A percentile compares a stretch with the other conserved stretches of the same genome.
These are phyloP conservation scores for Schrankia costaestrigalis DNA, from an alignment of 2,888 invertebrate genomes.

Conservation along the genomic window DNA sequence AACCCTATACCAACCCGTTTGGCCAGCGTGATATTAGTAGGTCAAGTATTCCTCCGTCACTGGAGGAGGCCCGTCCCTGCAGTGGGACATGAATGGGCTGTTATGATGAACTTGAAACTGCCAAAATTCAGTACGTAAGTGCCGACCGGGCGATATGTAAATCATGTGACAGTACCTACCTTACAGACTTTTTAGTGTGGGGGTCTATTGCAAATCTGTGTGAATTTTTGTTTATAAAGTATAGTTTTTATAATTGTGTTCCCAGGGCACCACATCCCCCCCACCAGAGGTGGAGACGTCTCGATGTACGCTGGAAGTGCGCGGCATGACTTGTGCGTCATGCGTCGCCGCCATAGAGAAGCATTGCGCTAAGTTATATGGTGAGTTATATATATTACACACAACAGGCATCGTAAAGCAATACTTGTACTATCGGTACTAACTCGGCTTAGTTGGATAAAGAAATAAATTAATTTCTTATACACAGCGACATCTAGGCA, in stretches of 20 bases:
- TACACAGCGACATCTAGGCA: too few species aligned
- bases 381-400: conserved; percentile 51
- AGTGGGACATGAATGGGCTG: too few species aligned
- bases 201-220: neutral
- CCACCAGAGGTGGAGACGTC: conserved; percentile 56
- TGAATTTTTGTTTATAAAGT: neutral
- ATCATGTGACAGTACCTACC: too few species aligned
- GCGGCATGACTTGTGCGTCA: conserved; percentile 97
- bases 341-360: conserved; percentile 98
- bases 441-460: too few species aligned
- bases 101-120: too few species aligned
- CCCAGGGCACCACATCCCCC: conserved; percentile 39
- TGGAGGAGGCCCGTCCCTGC: too few species aligned
- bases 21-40: too few species aligned
- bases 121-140: too few species aligned
- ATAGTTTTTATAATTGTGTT: conserved; percentile 7
- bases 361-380: conserved; percentile 89
- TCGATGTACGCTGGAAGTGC: conserved; percentile 85
- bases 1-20: too few species aligned
- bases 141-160: too few species aligned
- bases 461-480: too few species aligned
- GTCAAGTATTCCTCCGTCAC: too few species aligned
- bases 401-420: neutral
- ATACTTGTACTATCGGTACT: neutral
- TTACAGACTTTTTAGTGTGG: neutral